Conservation (phyloP, 2,888 invertebrate species). For the Caenorhabditis becei region DNA sequence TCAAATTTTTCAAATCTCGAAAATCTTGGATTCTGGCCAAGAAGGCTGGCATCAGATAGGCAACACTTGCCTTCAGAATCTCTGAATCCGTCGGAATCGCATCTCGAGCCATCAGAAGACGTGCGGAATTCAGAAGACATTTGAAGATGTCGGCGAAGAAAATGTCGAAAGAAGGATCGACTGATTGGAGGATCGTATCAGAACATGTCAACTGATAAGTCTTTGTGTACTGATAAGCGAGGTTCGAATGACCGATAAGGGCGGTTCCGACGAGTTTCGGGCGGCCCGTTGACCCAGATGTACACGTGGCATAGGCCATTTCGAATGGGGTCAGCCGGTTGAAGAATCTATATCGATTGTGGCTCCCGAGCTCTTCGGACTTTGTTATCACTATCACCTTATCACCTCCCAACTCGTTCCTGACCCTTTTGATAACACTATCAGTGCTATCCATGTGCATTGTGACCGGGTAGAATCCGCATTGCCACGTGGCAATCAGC, state of each 20-base stretch:
- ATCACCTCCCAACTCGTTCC: neutral
- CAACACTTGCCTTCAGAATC: slow-evolving; percentile 62
- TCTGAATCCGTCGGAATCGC: slow-evolving; percentile 43
- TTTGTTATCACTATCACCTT: neutral
- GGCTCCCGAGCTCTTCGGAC: too few species aligned
- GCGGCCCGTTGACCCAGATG: slow-evolving; percentile 76
- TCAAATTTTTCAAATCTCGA: slow-evolving; percentile 21
- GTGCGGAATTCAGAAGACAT: slow-evolving; percentile 64
- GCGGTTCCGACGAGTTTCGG: slow-evolving; percentile 75
- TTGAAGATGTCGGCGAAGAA: slow-evolving; percentile 78
- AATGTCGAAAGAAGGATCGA: slow-evolving; percentile 79
- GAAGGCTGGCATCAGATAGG: slow-evolving; percentile 78
- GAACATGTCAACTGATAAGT: slow-evolving; percentile 53
- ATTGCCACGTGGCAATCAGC: slow-evolving; percentile 32
- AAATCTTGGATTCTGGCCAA: slow-evolving; percentile 46
- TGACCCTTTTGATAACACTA: neutral
- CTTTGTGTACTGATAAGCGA: slow-evolving; percentile 68
- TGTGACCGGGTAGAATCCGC: slow-evolving; percentile 47
- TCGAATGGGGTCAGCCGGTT: slow-evolving; percentile 18
- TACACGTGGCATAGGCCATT: slow-evolving; percentile 73
- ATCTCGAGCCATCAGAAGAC: slow-evolving; percentile 42
- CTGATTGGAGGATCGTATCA: slow-evolving; percentile 73
- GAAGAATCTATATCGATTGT: neutral
- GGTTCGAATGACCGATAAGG: slow-evolving; percentile 71
- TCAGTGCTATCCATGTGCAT: slow-evolving; percentile 21